Evolutionary conservation across 1,140 invertebrate genomes (phyloP), one percentile per base, ranked within the genome.

Genomic region (Papilio machaon): DNA sequence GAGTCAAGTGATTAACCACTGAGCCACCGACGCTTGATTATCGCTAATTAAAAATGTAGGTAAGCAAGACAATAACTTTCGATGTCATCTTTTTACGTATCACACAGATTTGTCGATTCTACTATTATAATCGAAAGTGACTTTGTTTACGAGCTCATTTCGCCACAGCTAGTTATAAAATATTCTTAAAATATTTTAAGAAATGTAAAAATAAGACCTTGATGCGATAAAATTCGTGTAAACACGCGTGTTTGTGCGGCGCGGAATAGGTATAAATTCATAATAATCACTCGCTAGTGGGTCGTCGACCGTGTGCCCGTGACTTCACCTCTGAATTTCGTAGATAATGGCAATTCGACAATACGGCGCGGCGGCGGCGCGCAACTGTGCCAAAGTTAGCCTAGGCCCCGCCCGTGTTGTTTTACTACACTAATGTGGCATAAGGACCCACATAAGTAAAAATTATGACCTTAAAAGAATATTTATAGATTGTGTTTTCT

Each of bases 231-330:
- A 64, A 88, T 85, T 84, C 78, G 81, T 67, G 82, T 83, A 84
- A 85, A 82, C 82, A 85, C 80, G 81, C 81, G 85, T 87, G 82
- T 88, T 85, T 85, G 64, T 86, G 85, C 84, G 86, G 86, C 83
- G 85, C 86, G 85, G 87, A 87, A 88, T 88, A 88, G 87, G 86
- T 85, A 70, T 35, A 35, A 13, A 88, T 88, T 88, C 86, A 88
- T 88, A 87, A 88, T 86, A 88, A 85, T 84, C 85, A 84, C 80
- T 80, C 80, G 82, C 79, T 52, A 52, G 46, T 82, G 80, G 87
- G 86, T 88, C 87, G 87, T 86, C 87, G 87, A 82, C 86, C 87
- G 87, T 73, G 46, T 77, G 87, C 52, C 87, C 87, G 85, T 82
- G 84, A 79, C 81, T 46, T 88, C 86, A 88, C 87, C 87, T 88